Base-by-base conservation (phyloP, 64 coral and sea anemone species). In the Trachythela sp. region DNA sequence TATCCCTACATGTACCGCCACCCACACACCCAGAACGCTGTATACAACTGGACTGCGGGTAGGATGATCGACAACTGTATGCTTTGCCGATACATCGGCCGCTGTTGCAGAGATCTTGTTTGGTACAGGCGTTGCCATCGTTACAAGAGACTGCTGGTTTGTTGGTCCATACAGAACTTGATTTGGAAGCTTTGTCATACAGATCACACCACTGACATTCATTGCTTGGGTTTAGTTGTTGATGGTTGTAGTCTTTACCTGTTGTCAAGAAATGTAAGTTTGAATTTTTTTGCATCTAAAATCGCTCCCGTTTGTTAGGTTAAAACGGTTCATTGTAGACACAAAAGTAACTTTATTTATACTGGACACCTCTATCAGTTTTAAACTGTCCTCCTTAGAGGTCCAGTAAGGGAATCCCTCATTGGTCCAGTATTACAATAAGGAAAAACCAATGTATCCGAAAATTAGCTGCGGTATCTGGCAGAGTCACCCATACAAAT, bases 121-220 rank as follows among this genome's bases (percentile, higher is more conserved):
- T 92, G 20, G 95, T 94, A 37, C 95, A 98, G 8, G 15, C 50
- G 37, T 94, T 85, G 0, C 85, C 36, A 43, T 99, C 96, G 39
- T 99, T 27, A 77, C 96, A 99, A 43, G 89, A 1, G 0, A 94
- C 91, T 1, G 88, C 33, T 8, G 96, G 91, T 36, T 89, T 93
- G 56, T 93, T 90, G 24, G 86, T 89, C 96, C 96, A 99, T 10
- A 70, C 33, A 10, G 91, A 84, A 15, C 38, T 88, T 20, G 89
- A 31, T 20, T 87, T 87, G 24, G 91, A 84, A 8, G 89, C 10
- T 38, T 50, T 27, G 48, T 98, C 89, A 8, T 93, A 59, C 50
- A 99, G 39, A 68, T 94, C 89, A 68, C 96, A 99, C 96, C 96
- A 99, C 37, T 94, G 86, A 54, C 96, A 99, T 59, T 91, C 89